Evolutionary conservation across 2,888 invertebrate genomes (phyloP).

Genomic region (Cyaniris semiargus): DNA sequence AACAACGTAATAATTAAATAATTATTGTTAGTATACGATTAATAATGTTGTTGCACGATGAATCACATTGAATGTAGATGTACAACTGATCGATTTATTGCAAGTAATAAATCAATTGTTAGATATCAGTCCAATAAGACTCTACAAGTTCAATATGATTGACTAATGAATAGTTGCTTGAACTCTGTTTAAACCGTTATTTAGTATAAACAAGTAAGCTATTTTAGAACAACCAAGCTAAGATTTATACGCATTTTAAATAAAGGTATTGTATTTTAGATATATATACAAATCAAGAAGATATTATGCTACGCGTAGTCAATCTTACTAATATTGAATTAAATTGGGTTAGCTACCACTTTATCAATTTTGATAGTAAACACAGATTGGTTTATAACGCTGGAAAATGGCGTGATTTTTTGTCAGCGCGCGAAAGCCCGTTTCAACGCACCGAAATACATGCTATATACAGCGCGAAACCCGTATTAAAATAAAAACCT

Average conservation of each 20-base stretch:
- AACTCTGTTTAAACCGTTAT: not conserved
- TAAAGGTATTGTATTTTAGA: no score
- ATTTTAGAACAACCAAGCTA: not conserved
- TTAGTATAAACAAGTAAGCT: not conserved
- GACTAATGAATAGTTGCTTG: not conserved
- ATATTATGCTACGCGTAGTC: no score
- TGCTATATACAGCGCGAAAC: conserved; percentile 32
- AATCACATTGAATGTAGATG: not conserved
- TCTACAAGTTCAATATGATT: conserved; percentile 3
- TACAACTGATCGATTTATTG: conserved; percentile 8
- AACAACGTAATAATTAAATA: not conserved
- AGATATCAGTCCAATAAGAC: not conserved
- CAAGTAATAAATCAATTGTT: conserved; percentile 10
- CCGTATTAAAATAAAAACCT: conserved; percentile 41
- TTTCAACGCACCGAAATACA: not conserved
- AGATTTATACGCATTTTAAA: no score
- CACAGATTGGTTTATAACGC: no score
- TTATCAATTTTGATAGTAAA: no score
- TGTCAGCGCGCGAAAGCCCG: no score
- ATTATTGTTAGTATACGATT: not conserved
- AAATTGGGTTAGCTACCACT: no score
- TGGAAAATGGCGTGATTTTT: no score
- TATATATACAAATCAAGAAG: no score
- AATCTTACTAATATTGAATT: no score
- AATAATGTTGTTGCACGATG: not conserved